Conservation (phyloP, 2,797 vertebrate genomes). For the Eutrigla gurnardus region DNA sequence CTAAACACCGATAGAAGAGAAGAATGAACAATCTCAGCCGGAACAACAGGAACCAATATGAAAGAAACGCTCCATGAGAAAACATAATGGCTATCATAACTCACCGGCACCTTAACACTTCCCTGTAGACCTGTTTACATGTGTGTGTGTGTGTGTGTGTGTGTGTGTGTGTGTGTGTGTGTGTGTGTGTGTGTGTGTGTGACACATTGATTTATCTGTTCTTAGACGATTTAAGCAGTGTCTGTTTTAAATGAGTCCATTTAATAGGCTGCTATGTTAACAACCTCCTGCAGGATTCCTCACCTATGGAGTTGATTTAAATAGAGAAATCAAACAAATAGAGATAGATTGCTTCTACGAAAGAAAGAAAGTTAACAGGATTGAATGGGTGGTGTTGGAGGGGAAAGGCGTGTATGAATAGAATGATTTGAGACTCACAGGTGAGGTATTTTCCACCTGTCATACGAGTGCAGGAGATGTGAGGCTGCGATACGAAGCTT, state of each 20-base stretch:
- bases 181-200: not conserved
- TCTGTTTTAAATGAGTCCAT: slow-evolving; percentile 48
- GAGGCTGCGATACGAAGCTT: slow-evolving; percentile 7
- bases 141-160: not conserved
- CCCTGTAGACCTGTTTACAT: slow-evolving; percentile 47
- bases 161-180: not conserved
- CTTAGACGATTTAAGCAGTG: slow-evolving; percentile 40
- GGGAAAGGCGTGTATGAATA: not conserved
- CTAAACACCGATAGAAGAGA: slow-evolving; percentile 23
- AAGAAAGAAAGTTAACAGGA: not conserved
- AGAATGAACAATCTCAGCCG: slow-evolving; percentile 31
- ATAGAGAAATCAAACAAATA: not conserved
- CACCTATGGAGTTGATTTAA: slow-evolving; percentile 12
- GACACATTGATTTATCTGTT: slow-evolving; percentile 53
- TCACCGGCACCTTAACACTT: slow-evolving; percentile 52
- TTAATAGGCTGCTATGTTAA: slow-evolving; percentile 47
- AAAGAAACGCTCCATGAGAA: slow-evolving; percentile 37
- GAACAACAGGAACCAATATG: slow-evolving; percentile 53
- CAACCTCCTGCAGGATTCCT: slow-evolving; percentile 42
- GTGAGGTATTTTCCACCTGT: slow-evolving; percentile 3
- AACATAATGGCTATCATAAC: slow-evolving; percentile 64
- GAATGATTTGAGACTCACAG: not conserved
- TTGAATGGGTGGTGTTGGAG: slow-evolving; percentile 1
- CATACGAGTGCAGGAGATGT: not conserved
- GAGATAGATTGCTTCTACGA: not conserved